Percentiles rank a stretch among this genome's conserved stretches.
These are phyloP conservation scores for Trochalopteron elliotii DNA, from an alignment of 2,113 vertebrate genomes.

Conservation along the genomic window DNA sequence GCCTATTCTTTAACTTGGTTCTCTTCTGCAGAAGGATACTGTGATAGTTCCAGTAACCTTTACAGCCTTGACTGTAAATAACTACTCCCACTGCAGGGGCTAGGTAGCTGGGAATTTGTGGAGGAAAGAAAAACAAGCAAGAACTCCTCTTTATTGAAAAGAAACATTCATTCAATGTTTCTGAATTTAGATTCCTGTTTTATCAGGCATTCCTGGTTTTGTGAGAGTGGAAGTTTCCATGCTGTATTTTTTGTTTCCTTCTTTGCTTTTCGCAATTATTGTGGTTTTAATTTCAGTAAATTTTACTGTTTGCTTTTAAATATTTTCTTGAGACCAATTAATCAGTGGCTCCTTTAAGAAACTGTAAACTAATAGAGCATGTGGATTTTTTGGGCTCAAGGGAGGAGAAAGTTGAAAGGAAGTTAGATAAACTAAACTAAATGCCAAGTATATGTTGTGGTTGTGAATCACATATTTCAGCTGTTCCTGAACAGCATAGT, in stretches of 20 bases:
- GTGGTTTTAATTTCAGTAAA: not conserved
- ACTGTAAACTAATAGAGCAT: not conserved
- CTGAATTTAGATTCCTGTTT: not conserved
- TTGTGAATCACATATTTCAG: not conserved
- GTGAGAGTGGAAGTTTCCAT: not conserved
- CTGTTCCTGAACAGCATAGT: not conserved
- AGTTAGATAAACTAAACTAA: not conserved
- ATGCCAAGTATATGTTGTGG: not conserved
- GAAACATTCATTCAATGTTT: not conserved
- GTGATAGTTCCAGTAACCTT: not conserved
- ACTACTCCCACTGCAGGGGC: not conserved
- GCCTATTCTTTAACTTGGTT: not conserved
- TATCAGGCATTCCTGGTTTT: not conserved
- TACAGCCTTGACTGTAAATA: conserved; percentile 9
- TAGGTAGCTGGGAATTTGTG: not conserved
- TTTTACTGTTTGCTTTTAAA: not conserved
- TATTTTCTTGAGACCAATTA: not conserved
- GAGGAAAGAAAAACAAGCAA: not conserved
- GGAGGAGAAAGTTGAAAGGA: not conserved
- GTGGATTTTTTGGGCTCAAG: not conserved
- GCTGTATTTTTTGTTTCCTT: not conserved
- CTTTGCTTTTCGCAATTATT: not conserved
- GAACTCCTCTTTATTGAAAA: not conserved
- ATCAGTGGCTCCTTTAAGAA: not conserved
- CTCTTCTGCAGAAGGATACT: not conserved